Conservation (phyloP, 2,888 invertebrate genomes). For the Acrocyrtus sp. region DNA sequence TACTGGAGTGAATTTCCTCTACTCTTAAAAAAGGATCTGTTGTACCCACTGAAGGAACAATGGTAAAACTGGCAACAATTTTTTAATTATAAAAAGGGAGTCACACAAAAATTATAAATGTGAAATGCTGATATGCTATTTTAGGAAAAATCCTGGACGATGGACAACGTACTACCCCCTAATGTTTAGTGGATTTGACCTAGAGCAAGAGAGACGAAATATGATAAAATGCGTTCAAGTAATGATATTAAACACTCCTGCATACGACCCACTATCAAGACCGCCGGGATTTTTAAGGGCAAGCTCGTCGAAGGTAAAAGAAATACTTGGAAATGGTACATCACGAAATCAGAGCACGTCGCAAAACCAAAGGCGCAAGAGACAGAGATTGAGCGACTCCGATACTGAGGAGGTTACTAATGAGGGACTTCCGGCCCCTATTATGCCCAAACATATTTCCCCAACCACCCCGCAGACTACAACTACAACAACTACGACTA, state of each 20-base stretch:
- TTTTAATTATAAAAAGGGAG: not conserved
- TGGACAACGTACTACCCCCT: slow-evolving; percentile 24
- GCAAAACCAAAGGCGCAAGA: too few species aligned
- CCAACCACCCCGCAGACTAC: too few species aligned
- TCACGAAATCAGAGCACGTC: too few species aligned
- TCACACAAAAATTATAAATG: not conserved
- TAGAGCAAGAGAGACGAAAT: slow-evolving; percentile 10
- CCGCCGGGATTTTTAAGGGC: slow-evolving; percentile 22
- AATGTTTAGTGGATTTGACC: slow-evolving; percentile 18
- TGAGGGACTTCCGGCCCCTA: too few species aligned
- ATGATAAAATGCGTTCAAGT: slow-evolving; percentile 14
- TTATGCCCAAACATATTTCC: too few species aligned
- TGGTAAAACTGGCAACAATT: slow-evolving; percentile 15
- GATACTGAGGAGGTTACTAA: too few species aligned
- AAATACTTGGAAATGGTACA: too few species aligned
- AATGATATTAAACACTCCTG: not conserved
- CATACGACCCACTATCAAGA: slow-evolving; percentile 6
- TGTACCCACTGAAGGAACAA: slow-evolving; percentile 22
- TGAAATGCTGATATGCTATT: not conserved
- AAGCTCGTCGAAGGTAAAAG: too few species aligned
- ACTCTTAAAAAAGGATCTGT: slow-evolving; percentile 20
- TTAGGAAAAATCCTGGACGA: slow-evolving; percentile 21
- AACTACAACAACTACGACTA: too few species aligned
- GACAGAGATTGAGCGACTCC: too few species aligned
- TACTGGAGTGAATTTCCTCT: slow-evolving; percentile 28